Base-by-base conservation (phyloP, 2,888 invertebrate species). In the Pheosia tremula region DNA sequence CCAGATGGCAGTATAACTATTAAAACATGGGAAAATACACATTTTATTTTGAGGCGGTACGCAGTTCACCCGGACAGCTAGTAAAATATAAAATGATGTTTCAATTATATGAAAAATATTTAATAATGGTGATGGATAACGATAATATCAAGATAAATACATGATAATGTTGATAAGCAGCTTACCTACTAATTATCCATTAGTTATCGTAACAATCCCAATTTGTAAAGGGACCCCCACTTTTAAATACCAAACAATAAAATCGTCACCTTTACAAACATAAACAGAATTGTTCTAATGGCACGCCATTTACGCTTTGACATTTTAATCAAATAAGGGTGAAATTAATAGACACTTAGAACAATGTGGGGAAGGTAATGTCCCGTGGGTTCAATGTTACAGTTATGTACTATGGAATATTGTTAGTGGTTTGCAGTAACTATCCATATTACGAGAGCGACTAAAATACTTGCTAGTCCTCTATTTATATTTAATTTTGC, bases 301-400 rank as follows among this genome's bases (percentile, higher is more conserved):
- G 80, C 82, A 72, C 64, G 83, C 82, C 83, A 85, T 86, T 84
- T 86, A 76, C 79, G 79, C 80, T 80, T 79, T 85, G 88, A 81
- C 87, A 87, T 89, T 88, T 86, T 87, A 86, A 85, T 85, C 83
- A 83, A 75, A 75, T 77, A 74, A 77, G 72, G 69, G 68, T 53
- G 72, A 66, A 77, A 79, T 80, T 79, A 75, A 77, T 79, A 72
- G 72, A 77, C 37, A 37, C 53, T 53, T 69, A 71, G 57, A 63
- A 63, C 66, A 71, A 56, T 63, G 58, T 68, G 55, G 68, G 68
- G 67, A 47, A 68, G 66, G 67, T 58, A 66, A 68, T 67, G 60
- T 71, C 73, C 77, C 69, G 61, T 63, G 71, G 69, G 72, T 39
- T 71, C 56, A 47, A 56, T 61, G 60, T 56, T 62, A 59, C 67